phyloP scores from a whole-genome alignment of 2,888 invertebrate genomes.

The Eilema depressum region DNA sequence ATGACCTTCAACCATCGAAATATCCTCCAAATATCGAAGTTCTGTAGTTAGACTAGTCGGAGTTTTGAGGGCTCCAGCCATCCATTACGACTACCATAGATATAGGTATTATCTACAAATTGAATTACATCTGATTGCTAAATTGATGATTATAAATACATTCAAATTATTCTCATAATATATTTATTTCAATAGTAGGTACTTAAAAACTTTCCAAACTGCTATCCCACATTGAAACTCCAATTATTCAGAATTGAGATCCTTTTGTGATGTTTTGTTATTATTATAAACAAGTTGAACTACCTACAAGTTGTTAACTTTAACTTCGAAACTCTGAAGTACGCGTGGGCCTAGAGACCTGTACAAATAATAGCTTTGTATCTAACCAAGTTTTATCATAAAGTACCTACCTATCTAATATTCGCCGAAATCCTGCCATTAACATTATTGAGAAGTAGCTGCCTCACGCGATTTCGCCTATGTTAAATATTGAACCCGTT shows the following conservation, averaged over 20 bases:
- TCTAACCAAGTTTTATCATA: not conserved
- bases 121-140: no score
- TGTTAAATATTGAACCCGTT: no score
- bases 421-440: not conserved
- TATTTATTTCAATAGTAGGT: not conserved
- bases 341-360: not conserved
- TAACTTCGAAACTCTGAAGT: not conserved
- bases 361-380: not conserved
- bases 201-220: not conserved
- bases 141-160: not conserved
- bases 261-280: conserved; percentile 5
- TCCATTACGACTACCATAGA: no score
- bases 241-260: not conserved
- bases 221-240: not conserved
- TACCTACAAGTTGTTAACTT: not conserved
- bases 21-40: no score
- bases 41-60: no score
- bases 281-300: not conserved
- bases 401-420: not conserved
- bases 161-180: not conserved
- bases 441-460: not conserved
- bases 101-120: no score
- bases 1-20: no score
- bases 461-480: no score
- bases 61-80: no score